These are phyloP conservation scores for Panonychus citri DNA, from an alignment of 1,140 invertebrate species.

Conservation along the genomic window DNA sequence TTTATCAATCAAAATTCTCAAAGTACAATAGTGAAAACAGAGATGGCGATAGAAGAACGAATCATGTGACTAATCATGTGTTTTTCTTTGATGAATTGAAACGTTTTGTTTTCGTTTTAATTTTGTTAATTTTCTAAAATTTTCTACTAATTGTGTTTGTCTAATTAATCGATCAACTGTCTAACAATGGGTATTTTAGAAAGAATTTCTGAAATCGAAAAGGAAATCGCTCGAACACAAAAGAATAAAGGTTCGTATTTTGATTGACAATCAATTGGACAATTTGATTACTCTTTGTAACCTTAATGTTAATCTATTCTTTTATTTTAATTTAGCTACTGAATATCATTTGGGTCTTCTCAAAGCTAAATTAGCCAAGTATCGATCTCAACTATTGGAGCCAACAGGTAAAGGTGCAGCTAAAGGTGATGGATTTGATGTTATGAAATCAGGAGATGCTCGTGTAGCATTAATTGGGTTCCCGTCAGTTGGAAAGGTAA, in stretches of 20 bases:
- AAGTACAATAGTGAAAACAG: no score
- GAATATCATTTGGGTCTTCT: constrained; percentile 95
- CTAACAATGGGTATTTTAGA: constrained; percentile 98
- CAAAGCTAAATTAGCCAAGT: constrained; percentile 97
- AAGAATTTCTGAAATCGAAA: constrained; percentile 93
- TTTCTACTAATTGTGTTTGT: no score
- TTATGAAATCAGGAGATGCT: constrained; percentile 96
- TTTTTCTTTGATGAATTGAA: no score
- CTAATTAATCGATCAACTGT: no score
- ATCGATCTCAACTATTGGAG: constrained; percentile 78
- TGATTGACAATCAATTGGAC: no score
- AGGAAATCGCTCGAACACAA: constrained; percentile 90
- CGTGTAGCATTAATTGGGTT: constrained; percentile 93
- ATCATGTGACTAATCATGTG: no score
- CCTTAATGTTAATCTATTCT: constrained; percentile 7
- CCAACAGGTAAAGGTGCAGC: constrained; percentile 71
- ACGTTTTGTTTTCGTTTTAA: no score
- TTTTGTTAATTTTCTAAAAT: no score
- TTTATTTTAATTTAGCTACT: constrained; percentile 44
- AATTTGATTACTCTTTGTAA: no score
- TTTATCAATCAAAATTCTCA: no score
- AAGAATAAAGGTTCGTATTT: constrained; percentile 81
- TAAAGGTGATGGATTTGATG: constrained; percentile 99
- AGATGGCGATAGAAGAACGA: no score
- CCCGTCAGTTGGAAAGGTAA: constrained; percentile 74